These are phyloP conservation scores for Drosophila tripunctata DNA, from an alignment of 2,888 invertebrate genomes.

Conservation along the genomic window DNA sequence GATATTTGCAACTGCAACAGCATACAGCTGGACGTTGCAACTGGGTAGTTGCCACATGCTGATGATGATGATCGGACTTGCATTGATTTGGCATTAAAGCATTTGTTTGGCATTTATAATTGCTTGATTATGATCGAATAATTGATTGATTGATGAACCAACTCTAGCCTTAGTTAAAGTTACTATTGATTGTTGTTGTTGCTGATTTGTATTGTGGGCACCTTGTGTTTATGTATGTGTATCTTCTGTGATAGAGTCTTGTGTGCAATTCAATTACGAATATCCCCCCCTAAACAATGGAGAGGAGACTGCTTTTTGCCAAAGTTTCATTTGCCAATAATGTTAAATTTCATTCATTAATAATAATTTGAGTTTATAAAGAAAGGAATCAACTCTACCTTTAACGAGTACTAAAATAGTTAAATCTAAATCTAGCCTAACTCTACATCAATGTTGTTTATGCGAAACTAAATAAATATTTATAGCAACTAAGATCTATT, in stretches of 20 bases:
- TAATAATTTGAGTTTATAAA: background rate
- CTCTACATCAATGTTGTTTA: slow-evolving; percentile 76
- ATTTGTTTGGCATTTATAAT: background rate
- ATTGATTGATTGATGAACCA: slow-evolving; percentile 2
- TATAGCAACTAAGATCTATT: slow-evolving; percentile 33
- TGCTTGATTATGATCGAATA: background rate
- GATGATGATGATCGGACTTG: slow-evolving; percentile 25
- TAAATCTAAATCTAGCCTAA: slow-evolving; percentile 60
- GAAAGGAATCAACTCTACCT: slow-evolving; percentile 61
- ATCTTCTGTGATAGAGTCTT: slow-evolving; percentile 73
- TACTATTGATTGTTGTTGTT: slow-evolving; percentile 52
- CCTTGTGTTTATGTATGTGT: slow-evolving; percentile 46
- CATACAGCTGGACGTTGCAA: slow-evolving; percentile 42
- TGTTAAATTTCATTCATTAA: slow-evolving; percentile 29
- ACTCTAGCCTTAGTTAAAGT: slow-evolving; percentile 42
- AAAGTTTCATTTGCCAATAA: slow-evolving; percentile 13
- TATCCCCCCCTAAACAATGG: slow-evolving; percentile 1
- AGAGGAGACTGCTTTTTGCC: slow-evolving; percentile 18
- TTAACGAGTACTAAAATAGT: slow-evolving; percentile 38
- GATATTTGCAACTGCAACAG: slow-evolving; percentile 80
- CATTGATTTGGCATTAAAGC: slow-evolving; percentile 49
- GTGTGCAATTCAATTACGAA: slow-evolving; percentile 62
- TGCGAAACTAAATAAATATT: slow-evolving; percentile 49
- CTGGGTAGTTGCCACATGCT: slow-evolving; percentile 6
- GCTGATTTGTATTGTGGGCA: slow-evolving; percentile 38